phyloP scores from a whole-genome alignment of 1,140 invertebrate species.

The Acromyrmex heyeri region DNA sequence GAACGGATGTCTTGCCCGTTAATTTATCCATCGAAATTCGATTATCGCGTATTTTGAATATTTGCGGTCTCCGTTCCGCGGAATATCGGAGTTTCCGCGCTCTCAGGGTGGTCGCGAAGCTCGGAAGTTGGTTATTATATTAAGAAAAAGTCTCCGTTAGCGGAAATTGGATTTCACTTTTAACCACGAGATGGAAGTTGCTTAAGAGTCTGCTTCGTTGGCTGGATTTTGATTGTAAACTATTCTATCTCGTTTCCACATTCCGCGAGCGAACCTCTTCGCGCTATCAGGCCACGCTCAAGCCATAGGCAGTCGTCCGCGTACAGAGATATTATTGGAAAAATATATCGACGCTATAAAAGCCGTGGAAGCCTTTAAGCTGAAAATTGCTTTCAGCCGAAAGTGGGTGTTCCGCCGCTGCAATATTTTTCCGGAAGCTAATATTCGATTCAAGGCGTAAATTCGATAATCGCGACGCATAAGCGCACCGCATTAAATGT shows the following conservation, averaged over 20 bases:
- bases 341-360: conserved; percentile 75
- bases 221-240: conserved; percentile 76
- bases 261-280: conserved; percentile 31
- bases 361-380: conserved; percentile 74
- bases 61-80: conserved; percentile 37
- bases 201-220: conserved; percentile 72
- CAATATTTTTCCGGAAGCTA: conserved; percentile 65
- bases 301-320: conserved; percentile 65
- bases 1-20: conserved; percentile 48
- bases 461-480: conserved; percentile 71
- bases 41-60: conserved; percentile 62
- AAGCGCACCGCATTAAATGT: conserved; percentile 63
- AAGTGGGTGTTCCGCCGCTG: conserved; percentile 62
- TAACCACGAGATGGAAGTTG: conserved; percentile 64
- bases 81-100: conserved; percentile 50
- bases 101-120: conserved; percentile 21
- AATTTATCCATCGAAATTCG: conserved; percentile 60
- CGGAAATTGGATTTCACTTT: conserved; percentile 74
- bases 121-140: conserved; percentile 64
- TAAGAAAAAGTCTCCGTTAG: conserved; percentile 51
- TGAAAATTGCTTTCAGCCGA: conserved; percentile 76
- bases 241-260: conserved; percentile 62
- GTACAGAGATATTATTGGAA: conserved; percentile 74
- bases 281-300: not conserved
- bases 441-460: conserved; percentile 66